Base-by-base conservation (phyloP, 2,113 vertebrate species). In the Zosterops hypoxanthus region DNA sequence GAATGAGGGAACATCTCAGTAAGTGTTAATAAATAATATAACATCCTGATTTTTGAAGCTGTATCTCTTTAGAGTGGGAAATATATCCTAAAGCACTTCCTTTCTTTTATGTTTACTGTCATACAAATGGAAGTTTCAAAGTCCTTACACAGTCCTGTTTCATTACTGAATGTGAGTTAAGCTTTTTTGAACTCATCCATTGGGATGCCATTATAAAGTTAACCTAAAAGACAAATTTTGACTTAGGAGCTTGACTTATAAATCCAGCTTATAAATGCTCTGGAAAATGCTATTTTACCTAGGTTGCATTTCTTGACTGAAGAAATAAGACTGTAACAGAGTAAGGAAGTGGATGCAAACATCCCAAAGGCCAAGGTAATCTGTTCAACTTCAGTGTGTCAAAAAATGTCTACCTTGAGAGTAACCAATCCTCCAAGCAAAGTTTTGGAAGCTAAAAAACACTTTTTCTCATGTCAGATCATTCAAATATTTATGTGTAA, bases 81-180 rank as follows among this genome's bases (percentile, higher is more conserved):
- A 26, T 69, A n/a, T 8, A 16, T 78, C 33, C 34, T n/a, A 36
- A 60, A 82, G 29, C 15, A 31, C 25, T 73, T 59, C 6, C 5
- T 83, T 80, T 63, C 39, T 24, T 50, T 4, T 36, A 4, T 39
- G 5, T 28, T 82, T 69, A 4, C 11, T 66, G n/a, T 64, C 34
- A 20, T 60, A 50, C 3, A 73, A 65, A 64, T 52, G 6, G 28
- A 87, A 55, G 23, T 77, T 75, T 71, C 42, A 49, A 72, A 72
- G n/a, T n/a, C 61, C 39, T 77, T 22, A 10, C 9, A 23, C 0
- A 0, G 6, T 28, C 12, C 6, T 76, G 6, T 61, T 71, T 71
- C n/a, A 22, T 52, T 70, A 46, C 0, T 69, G 22, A 88, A 28
- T 0, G 0, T 14, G 23, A 57, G 8, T 29, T 56, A 50, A 55